Evolutionary conservation across 2,113 vertebrate genomes (phyloP), one percentile per base, ranked within the genome.

Genomic region (Nansenia antarctica): DNA sequence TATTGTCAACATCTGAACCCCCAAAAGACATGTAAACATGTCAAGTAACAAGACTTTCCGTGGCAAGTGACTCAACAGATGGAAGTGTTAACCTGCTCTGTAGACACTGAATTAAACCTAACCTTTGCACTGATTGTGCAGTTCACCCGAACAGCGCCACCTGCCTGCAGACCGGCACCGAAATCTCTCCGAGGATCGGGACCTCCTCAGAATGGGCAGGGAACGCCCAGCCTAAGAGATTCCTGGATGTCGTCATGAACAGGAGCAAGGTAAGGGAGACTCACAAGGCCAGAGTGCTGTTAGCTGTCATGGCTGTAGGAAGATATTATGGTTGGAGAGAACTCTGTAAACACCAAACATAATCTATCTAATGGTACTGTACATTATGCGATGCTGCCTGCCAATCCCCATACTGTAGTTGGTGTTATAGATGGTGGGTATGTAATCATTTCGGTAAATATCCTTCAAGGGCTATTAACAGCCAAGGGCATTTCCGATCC

Each of bases 251-350:
- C 14, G 70, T 85, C 31, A 86, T 71, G 85, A 83, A 9, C 65
- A 73, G 92, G 47, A 92, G 92, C 84, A 93, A 90, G 88, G 92
- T 92, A 67, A 75, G 24, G 1, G 26, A 57, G 9, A 14, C 7
- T 14, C 12, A 52, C 20, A 1, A 24, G 3, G 3, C 22, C 2
- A 22, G 35, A 37, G 35, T 5, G 29, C 27, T 31, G 29, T 58
- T n/a, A 32, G 45, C 45, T 49, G 27, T 58, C 55, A 58, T 18
- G 14, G 14, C 15, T 31, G 2, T 49, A 49, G 2, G n/a, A n/a
- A 49, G 45, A 14, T 11, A 11, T 5, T 37, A 11, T 37, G 11
- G 35, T 37, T n/a, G n/a, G n/a, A n/a, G n/a, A n/a, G n/a, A n/a
- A n/a, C n/a, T n/a, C n/a, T n/a, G n/a, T n/a, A n/a, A n/a, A n/a